Percentiles rank a stretch among this genome's conserved stretches.
Conservation (phyloP, 1,140 invertebrate species). For the Cyrtorhinus lividipennis region DNA sequence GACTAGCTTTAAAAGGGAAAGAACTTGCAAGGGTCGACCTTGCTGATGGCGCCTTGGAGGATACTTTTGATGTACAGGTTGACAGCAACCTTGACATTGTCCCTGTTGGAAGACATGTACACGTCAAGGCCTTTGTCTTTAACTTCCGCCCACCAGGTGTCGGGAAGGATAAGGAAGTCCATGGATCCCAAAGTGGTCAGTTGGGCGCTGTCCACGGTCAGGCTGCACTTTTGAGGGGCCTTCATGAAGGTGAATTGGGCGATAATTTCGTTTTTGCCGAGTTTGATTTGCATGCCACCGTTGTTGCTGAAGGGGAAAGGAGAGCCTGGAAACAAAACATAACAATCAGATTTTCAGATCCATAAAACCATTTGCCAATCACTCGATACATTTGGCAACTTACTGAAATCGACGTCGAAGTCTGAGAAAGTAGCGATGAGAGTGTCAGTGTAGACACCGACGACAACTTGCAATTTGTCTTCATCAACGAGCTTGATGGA, state of each 20-base stretch:
- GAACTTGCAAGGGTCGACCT: neutral
- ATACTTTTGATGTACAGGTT: neutral
- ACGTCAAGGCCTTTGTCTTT: neutral
- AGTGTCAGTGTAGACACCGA: neutral
- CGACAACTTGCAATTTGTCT: neutral
- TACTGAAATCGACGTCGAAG: neutral
- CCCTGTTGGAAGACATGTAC: neutral
- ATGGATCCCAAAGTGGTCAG: neutral
- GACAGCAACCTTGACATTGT: neutral
- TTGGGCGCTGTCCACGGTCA: neutral
- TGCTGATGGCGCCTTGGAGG: neutral
- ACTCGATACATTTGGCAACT: too few relatives aligned
- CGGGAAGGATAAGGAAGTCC: neutral
- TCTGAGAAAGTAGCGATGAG: neutral
- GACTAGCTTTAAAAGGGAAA: slow-evolving; percentile 3
- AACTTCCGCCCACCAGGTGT: neutral
- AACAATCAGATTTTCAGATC: too few relatives aligned
- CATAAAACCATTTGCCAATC: too few relatives aligned
- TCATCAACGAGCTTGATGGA: neutral
- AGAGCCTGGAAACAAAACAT: neutral
- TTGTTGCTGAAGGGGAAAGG: neutral
- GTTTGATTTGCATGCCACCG: neutral
- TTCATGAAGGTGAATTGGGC: neutral
- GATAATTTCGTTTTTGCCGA: neutral
- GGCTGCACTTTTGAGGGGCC: neutral